Evolutionary conservation across 2,888 invertebrate species (phyloP).

Genomic region (Ormyrus thymus): DNA sequence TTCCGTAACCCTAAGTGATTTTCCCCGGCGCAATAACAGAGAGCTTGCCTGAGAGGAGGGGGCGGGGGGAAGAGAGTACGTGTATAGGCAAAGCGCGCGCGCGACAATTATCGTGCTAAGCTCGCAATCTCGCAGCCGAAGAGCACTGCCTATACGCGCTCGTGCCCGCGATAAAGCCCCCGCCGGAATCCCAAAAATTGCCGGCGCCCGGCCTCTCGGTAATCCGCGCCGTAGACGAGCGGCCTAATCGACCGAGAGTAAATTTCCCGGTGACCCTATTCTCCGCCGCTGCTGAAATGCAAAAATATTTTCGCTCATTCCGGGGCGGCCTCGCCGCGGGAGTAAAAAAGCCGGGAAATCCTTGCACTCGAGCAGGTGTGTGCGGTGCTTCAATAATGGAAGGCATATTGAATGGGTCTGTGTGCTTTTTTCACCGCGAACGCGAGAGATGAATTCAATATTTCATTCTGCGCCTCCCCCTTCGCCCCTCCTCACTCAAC

Average conservation of each 20-base stretch:
- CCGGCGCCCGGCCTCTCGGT: background rate
- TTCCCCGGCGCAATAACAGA: background rate
- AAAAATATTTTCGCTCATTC: slow-evolving; percentile 41
- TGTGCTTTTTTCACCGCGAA: background rate
- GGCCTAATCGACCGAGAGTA: slow-evolving; percentile 43
- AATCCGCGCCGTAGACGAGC: slow-evolving; percentile 30
- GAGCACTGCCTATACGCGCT: slow-evolving; percentile 12
- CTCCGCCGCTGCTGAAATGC: slow-evolving; percentile 37
- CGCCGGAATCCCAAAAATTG: slow-evolving; percentile 48
- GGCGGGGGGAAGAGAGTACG: too few relatives aligned
- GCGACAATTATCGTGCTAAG: slow-evolving; percentile 47
- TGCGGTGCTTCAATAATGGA: slow-evolving; percentile 35
- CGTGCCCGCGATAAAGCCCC: slow-evolving; percentile 43
- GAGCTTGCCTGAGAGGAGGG: background rate
- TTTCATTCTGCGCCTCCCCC: background rate
- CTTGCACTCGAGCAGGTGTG: slow-evolving; percentile 27
- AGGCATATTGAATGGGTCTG: slow-evolving; percentile 2
- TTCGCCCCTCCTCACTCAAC: too few relatives aligned
- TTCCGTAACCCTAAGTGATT: background rate
- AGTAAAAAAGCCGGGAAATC: slow-evolving; percentile 7
- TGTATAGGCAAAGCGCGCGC: background rate
- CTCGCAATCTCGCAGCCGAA: slow-evolving; percentile 36
- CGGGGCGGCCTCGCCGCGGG: background rate
- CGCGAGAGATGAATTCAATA: slow-evolving; percentile 1
- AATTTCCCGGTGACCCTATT: slow-evolving; percentile 40